Base-by-base conservation (phyloP, 2,113 vertebrate genomes). In the Neopipo cinnamomea region DNA sequence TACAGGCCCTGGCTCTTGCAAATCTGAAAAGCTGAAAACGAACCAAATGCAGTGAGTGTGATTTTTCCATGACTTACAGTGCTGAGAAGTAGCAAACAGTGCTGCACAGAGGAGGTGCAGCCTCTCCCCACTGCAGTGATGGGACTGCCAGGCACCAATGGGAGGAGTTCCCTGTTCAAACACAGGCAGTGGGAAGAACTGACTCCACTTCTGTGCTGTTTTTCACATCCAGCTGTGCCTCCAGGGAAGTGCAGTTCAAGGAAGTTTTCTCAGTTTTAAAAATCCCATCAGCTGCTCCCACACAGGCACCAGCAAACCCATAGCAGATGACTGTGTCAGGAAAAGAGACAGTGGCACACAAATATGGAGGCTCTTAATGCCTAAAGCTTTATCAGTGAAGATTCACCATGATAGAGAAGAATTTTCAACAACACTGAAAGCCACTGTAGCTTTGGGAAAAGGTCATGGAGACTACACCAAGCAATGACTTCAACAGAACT, bases 121-220 rank as follows among this genome's bases (percentile, higher is more conserved):
- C 37, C 24, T 44, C 41, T 35, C 44, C 25, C 42, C 39, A 6
- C n/a, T 7, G 3, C 7, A 73, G 30, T 1, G 0, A 5, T 27
- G 65, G 56, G 47, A 14, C 42, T 30, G 8, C 19, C 53, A 80
- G 41, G 42, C 35, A 77, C 39, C 61, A 37, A 4, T 1, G 2
- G 0, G 2, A 84, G 41, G 42, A 81, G 6, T 44, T 42, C 53
- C 25, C 39, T 65, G 11, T 30, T 61, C 44, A 55, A 27, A 73
- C 12, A 56, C 24, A 28, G 31, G 0, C 5, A 37, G 3, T 23
- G 27, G 7, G 8, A 27, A 56, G 46, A 44, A n/a, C 1, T 21
- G 58, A 23, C 12, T 35, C 20, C 35, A 20, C 15, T 71, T 50
- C 47, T 37, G 31, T 24, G 35, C 35, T 83, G 52, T 27, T 15